Base-by-base conservation (phyloP, 2,888 invertebrate genomes). In the Diloba caeruleocephala region DNA sequence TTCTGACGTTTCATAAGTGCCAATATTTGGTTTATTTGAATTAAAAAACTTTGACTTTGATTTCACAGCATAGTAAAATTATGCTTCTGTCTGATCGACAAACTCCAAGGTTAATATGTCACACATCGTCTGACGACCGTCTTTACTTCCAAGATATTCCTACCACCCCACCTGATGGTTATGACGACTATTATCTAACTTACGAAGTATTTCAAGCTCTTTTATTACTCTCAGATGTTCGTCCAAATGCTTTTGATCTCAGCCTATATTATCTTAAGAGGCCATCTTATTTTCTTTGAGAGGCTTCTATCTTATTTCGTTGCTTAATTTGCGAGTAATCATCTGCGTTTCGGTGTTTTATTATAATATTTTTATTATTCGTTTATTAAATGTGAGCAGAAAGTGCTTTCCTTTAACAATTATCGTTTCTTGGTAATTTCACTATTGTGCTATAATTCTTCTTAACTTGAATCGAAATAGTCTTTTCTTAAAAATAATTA, bases 331-430 rank as follows among this genome's bases (percentile, higher is more conserved):
- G 4, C 6, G 10, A 21, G 34, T 12, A 26, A 39, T 46, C 25
- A 26, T 10, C 26, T 26, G 7, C 31, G 13, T 21, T 7, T 21
- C 12, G 6, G 13, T n/a, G n/a, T 15, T 9, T 19, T 19, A 45
- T 33, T 23, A 5, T 38, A 14, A n/a, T n/a, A n/a, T n/a, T n/a
- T n/a, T n/a, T n/a, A n/a, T n/a, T n/a, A n/a, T n/a, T n/a, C n/a
- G 12, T n/a, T 32, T 45, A 44, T 56, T 45, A 38, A 38, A 44
- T 15, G 1, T 25, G 14, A 54, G 36, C n/a, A n/a, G 15, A n/a
- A 10, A 26, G 3, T 26, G n/a, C n/a, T n/a, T n/a, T n/a, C n/a
- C n/a, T n/a, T n/a, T n/a, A n/a, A n/a, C n/a, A n/a, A n/a, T n/a
- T n/a, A n/a, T n/a, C n/a, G n/a, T n/a, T n/a, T n/a, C n/a, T n/a